Base-by-base conservation (phyloP, 2,888 invertebrate species). In the Erpobdella octoculata region DNA sequence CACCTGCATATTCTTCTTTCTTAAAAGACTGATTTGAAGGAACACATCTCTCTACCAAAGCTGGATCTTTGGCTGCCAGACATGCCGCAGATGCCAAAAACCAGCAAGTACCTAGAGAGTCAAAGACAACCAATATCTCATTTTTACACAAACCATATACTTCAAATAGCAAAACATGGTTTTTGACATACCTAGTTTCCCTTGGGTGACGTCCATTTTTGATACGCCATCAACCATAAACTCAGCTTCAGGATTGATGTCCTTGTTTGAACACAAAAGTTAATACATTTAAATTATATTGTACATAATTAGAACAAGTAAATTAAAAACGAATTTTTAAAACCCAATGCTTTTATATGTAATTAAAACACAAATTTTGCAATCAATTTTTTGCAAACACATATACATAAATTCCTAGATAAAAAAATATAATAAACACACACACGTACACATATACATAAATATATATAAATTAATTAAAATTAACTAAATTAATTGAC, bases 191-290 rank as follows among this genome's bases (percentile, higher is more conserved):
- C 86, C 95, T 33, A 96, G 84, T 85, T 93, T 92, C 61, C 96
- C 95, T 83, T 97, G 96, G 78, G 92, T 91, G 2, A 97, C 91
- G 83, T 97, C 97, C 85, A 97, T 96, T 64, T 96, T 88, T 6
- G 92, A 91, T 82, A 91, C 93, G 0, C 93, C 94, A 79, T 92
- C 92, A 36, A 91, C 91, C 81, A 95, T 93, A 73, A 96, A 88
- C 80, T 91, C 89, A 0, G 96, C 95, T 79, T 91, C 74, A 15
- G 67, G 53, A 21, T 71, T 74, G 38, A 97, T 91, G 86, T 96
- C 91, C 93, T 84, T 61, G 64, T 48, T 31, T 53, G 21, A 25
- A 8, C 12, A 53, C 21, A n/a, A n/a, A n/a, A n/a, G n/a, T n/a
- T n/a, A n/a, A n/a, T n/a, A n/a, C n/a, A n/a, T n/a, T n/a, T 62